These are phyloP conservation scores for Brachionus rubens DNA, from an alignment of 1,140 invertebrate genomes.

Conservation along the genomic window DNA sequence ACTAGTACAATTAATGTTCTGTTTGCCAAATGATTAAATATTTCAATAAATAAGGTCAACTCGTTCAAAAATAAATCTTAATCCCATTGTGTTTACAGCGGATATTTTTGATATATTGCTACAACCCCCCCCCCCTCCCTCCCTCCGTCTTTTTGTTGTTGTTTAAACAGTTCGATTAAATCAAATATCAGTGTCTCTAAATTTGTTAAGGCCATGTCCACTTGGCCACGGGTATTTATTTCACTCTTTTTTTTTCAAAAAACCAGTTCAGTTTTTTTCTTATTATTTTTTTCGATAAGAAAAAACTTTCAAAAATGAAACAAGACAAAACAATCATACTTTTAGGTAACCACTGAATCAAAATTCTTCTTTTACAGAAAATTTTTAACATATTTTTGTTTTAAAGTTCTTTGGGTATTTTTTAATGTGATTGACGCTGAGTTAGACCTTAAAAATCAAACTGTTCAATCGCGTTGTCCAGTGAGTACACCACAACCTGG, in stretches of 20 bases:
- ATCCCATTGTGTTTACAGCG: too few relatives aligned
- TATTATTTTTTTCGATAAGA: slow-evolving; percentile 12
- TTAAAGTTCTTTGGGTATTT: too few relatives aligned
- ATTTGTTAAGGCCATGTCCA: neutral
- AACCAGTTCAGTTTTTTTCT: slow-evolving; percentile 28
- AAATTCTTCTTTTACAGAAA: too few relatives aligned
- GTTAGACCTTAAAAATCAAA: neutral
- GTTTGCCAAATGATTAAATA: too few relatives aligned
- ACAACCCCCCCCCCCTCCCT: too few relatives aligned
- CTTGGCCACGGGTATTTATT: slow-evolving; percentile 13
- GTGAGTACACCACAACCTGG: neutral
- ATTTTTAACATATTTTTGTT: too few relatives aligned
- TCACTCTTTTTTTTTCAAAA: neutral
- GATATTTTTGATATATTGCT: too few relatives aligned
- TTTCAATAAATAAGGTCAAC: too few relatives aligned
- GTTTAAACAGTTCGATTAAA: slow-evolving; percentile 21
- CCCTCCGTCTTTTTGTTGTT: neutral
- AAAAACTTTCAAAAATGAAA: neutral
- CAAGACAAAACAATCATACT: too few relatives aligned
- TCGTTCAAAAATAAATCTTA: too few relatives aligned
- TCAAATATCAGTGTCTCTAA: slow-evolving; percentile 38
- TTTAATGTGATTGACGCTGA: neutral
- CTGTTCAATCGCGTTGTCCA: neutral
- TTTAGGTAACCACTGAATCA: too few relatives aligned
- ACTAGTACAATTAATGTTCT: too few relatives aligned